Evolutionary conservation across 2,113 vertebrate genomes (phyloP).

Genomic region (Arvicanthis niloticus): DNA sequence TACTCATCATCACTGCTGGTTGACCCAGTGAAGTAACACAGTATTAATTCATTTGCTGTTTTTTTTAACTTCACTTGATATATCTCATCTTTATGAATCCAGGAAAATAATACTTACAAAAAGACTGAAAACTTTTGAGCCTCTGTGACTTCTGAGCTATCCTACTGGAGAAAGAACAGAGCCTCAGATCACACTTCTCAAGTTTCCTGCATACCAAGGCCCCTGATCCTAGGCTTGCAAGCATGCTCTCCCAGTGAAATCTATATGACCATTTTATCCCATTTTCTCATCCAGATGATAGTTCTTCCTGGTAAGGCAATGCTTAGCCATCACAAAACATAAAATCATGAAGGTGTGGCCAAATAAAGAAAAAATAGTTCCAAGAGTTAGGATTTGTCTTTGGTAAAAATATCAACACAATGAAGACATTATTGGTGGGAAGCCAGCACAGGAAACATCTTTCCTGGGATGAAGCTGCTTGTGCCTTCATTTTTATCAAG

Average conservation of each 20-base stretch:
- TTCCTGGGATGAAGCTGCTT: not conserved
- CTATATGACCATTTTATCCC: not conserved
- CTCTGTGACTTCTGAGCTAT: slow-evolving; percentile 4
- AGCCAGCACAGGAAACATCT: not conserved
- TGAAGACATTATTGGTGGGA: not conserved
- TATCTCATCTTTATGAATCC: slow-evolving; percentile 61
- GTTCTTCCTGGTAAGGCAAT: slow-evolving; percentile 6
- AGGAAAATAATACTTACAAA: slow-evolving; percentile 53
- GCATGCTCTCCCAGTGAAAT: not conserved
- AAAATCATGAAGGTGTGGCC: not conserved
- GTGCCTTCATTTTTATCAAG: slow-evolving; percentile 6
- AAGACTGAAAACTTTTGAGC: slow-evolving; percentile 52
- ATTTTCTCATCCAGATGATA: not conserved
- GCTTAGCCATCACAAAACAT: not conserved
- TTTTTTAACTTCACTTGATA: slow-evolving; percentile 59
- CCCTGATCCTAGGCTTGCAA: not conserved
- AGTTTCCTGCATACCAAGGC: not conserved
- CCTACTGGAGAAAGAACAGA: not conserved
- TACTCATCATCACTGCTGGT: slow-evolving; percentile 30
- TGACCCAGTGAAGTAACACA: slow-evolving; percentile 61
- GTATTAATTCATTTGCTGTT: slow-evolving; percentile 39
- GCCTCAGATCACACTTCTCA: not conserved
- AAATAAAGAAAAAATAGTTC: not conserved
- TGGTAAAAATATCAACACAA: not conserved
- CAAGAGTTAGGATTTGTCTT: not conserved